phyloP scores from a whole-genome alignment of 2,888 invertebrate species.

The Yponomeuta evonymella region DNA sequence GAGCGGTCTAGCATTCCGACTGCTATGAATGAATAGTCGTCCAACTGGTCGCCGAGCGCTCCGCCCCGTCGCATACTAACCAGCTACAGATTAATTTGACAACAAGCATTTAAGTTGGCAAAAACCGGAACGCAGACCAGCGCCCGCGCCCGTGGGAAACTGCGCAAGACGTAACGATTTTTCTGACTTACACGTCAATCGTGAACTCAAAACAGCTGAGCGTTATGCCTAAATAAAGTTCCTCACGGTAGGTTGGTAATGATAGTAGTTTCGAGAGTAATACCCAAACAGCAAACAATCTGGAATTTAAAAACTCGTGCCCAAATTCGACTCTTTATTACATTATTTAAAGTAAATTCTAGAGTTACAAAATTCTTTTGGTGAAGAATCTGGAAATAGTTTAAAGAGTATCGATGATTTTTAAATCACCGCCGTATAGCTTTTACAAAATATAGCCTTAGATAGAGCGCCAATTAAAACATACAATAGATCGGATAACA shows the following conservation, averaged over 20 bases:
- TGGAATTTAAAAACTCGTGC: no score
- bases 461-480: slow-evolving; percentile 8
- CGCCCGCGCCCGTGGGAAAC: slow-evolving; percentile 66
- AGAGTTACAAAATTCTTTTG: no score
- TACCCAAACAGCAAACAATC: no score
- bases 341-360: no score
- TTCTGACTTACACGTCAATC: neutral
- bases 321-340: no score
- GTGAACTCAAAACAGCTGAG: neutral
- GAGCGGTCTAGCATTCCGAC: slow-evolving; percentile 70
- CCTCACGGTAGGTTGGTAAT: no score
- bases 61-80: slow-evolving; percentile 59
- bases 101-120: slow-evolving; percentile 71
- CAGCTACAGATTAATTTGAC: slow-evolving; percentile 73
- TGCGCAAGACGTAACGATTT: slow-evolving; percentile 34
- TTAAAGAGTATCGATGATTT: neutral
- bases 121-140: slow-evolving; percentile 64
- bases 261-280: no score
- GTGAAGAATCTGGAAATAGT: no score
- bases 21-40: slow-evolving; percentile 73
- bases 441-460: slow-evolving; percentile 1
- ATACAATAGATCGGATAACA: slow-evolving; percentile 4
- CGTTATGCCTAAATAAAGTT: neutral
- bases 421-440: neutral
- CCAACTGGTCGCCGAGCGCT: slow-evolving; percentile 49